Conservation (phyloP, 2,113 vertebrate genomes). For the Chelonoidis abingdonii region DNA sequence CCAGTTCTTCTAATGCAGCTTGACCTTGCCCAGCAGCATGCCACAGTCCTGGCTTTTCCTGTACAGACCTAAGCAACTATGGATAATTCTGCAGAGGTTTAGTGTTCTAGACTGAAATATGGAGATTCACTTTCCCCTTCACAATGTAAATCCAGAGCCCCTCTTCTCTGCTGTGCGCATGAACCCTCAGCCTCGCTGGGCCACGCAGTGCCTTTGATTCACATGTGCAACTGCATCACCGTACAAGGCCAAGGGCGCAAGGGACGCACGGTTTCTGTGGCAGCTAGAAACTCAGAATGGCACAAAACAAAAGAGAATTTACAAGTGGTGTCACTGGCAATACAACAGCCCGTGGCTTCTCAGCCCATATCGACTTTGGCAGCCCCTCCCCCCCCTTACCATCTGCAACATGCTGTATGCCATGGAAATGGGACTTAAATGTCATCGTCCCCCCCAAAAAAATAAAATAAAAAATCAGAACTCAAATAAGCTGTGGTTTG, state of each 20-base stretch:
- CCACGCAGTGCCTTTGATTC: rapidly evolving
- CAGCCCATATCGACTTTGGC: not conserved
- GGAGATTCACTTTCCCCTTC: not conserved
- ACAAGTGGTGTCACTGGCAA: not conserved
- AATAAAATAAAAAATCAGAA: not conserved
- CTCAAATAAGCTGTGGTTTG: not conserved
- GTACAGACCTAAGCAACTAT: not conserved
- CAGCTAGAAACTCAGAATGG: not conserved
- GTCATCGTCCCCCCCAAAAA: not conserved
- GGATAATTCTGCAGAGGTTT: not conserved
- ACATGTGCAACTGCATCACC: rapidly evolving
- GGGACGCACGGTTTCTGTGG: not conserved
- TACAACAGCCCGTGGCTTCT: not conserved
- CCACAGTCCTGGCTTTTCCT: not conserved
- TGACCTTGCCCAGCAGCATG: not conserved
- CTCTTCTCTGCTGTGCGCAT: not conserved
- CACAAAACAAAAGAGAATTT: not conserved
- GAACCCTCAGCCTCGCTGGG: rapidly evolving
- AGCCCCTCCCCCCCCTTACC: not conserved
- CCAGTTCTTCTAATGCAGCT: not conserved
- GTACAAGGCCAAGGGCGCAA: not conserved
- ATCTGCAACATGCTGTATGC: rapidly evolving
- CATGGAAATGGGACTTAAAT: not conserved
- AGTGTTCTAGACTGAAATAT: no score
- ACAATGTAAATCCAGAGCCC: not conserved